Evolutionary conservation across 2,113 vertebrate species (phyloP).

Genomic region (Platichthys flesus): DNA sequence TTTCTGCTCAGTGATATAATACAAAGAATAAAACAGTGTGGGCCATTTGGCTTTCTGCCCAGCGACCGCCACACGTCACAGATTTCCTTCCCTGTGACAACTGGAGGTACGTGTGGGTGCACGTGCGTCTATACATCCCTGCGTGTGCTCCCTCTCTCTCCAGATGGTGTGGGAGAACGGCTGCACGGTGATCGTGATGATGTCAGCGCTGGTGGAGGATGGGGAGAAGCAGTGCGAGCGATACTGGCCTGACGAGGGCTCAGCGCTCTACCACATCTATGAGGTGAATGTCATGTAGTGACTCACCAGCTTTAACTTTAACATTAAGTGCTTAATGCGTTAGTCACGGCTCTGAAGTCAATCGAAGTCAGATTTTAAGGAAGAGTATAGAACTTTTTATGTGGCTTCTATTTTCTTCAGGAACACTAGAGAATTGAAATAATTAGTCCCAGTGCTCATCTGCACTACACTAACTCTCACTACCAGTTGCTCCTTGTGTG

Average conservation of each 20-base stretch:
- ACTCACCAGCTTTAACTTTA: not conserved
- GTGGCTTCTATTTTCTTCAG: too few relatives aligned
- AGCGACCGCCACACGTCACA: not conserved
- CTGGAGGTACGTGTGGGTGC: not conserved
- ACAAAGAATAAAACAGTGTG: not conserved
- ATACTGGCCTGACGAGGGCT: conserved; percentile 98
- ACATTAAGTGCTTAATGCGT: not conserved
- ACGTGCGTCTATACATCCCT: not conserved
- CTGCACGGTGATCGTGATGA: conserved; percentile 97
- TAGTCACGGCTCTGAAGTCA: not conserved
- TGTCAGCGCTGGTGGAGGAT: conserved; percentile 93
- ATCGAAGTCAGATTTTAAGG: not conserved
- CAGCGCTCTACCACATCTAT: conserved; percentile 97
- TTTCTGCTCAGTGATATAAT: not conserved
- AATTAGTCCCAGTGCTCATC: too few relatives aligned
- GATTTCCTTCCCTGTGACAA: not conserved
- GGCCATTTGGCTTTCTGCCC: not conserved
- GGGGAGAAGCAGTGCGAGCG: conserved; percentile 95
- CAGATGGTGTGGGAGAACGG: conserved; percentile 99
- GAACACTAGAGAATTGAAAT: too few relatives aligned
- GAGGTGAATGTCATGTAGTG: conserved; percentile 82
- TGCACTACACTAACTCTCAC: too few relatives aligned
- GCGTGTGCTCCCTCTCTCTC: not conserved
- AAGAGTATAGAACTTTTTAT: not conserved
- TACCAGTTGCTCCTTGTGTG: too few relatives aligned